phyloP scores from a whole-genome alignment of 2,113 vertebrate genomes.

The Theropithecus gelada region DNA sequence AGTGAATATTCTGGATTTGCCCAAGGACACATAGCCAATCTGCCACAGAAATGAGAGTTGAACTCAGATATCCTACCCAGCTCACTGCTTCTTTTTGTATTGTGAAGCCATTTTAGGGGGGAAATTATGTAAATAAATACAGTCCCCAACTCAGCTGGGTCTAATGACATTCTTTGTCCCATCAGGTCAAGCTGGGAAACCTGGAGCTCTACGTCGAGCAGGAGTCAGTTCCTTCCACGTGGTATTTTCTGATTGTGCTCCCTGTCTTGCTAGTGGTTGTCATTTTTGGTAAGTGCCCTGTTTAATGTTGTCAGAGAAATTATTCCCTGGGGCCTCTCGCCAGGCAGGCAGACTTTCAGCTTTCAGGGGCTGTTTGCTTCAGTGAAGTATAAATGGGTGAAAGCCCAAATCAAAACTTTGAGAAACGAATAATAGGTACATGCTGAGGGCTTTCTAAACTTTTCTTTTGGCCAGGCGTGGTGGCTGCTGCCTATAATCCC shows the following conservation, averaged over 20 bases:
- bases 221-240: slow-evolving; percentile 74
- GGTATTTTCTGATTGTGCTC: slow-evolving; percentile 83
- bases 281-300: slow-evolving; percentile 86
- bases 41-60: not conserved
- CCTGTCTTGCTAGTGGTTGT: slow-evolving; percentile 85
- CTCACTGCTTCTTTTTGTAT: not conserved
- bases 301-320: slow-evolving; percentile 43
- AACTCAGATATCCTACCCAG: not conserved
- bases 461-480: not conserved
- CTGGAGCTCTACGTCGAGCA: slow-evolving; percentile 68
- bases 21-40: not conserved
- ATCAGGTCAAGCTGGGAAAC: slow-evolving; percentile 89
- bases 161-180: slow-evolving; percentile 43
- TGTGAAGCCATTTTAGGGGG: not conserved
- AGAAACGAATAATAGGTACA: not conserved
- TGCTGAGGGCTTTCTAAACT: not conserved
- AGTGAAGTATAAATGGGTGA: slow-evolving; percentile 28
- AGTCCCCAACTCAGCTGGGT: not conserved
- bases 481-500: no score
- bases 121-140: accelerated
- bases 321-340: not conserved
- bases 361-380: slow-evolving; percentile 15
- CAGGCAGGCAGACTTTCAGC: not conserved
- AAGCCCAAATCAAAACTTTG: slow-evolving; percentile 40
- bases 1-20: not conserved